Conservation (phyloP, 1,140 invertebrate genomes). For the Polypedilum vanderplanki region DNA sequence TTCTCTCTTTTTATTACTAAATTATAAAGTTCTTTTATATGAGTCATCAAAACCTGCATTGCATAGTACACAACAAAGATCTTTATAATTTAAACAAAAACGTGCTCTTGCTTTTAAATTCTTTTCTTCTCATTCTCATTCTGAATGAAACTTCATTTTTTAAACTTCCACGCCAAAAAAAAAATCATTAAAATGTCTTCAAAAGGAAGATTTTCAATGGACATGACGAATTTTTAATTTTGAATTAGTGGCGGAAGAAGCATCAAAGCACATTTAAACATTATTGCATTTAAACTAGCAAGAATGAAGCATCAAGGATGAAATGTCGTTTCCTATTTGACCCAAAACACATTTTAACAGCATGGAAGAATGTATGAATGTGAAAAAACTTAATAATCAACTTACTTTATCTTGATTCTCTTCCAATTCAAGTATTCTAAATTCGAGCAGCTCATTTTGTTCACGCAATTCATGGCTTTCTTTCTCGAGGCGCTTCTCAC, state of each 20-base stretch:
- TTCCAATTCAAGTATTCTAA: slow-evolving; percentile 48
- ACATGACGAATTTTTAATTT: too few species aligned
- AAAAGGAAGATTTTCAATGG: too few species aligned
- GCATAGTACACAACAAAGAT: neutral
- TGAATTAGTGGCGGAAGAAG: too few species aligned
- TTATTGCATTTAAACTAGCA: too few species aligned
- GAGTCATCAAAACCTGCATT: neutral
- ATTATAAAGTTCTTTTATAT: neutral
- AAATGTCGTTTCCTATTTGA: too few species aligned
- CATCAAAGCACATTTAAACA: too few species aligned
- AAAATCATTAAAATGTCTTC: too few species aligned
- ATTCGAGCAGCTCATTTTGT: slow-evolving; percentile 49
- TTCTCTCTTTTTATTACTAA: neutral
- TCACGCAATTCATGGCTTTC: slow-evolving; percentile 47
- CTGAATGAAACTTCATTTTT: neutral
- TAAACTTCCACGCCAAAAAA: too few species aligned
- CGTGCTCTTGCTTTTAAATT: neutral
- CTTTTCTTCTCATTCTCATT: neutral
- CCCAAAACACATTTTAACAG: too few species aligned
- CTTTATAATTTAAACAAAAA: neutral
- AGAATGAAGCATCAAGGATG: too few species aligned
- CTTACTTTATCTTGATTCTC: slow-evolving; percentile 42
- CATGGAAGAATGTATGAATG: too few species aligned
- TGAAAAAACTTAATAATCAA: neutral
- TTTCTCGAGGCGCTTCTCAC: slow-evolving; percentile 41